Conservation (phyloP, 2,888 invertebrate species). For the Monochamus alternatus region DNA sequence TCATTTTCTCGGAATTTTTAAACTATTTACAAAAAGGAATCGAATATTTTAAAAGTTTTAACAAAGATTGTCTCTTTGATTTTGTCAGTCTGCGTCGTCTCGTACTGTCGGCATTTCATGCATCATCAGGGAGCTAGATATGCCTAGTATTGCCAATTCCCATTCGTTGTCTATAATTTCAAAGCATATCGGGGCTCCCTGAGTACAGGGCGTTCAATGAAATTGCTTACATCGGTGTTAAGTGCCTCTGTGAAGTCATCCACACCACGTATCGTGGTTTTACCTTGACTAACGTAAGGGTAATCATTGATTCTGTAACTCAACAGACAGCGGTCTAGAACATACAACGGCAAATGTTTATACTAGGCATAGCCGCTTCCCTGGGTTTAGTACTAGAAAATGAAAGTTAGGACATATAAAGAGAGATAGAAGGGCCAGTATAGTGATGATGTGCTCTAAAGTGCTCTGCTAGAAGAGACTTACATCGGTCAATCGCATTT, state of each 20-base stretch:
- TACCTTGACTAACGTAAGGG: conserved; percentile 94
- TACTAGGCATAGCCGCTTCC: conserved; percentile 43
- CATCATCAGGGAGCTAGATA: conserved; percentile 64
- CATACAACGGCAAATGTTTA: conserved; percentile 24
- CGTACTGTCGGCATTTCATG: conserved; percentile 33
- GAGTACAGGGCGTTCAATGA: conserved; percentile 43
- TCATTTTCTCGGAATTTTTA: no score
- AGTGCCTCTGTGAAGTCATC: conserved; percentile 94
- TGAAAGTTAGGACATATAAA: conserved; percentile 23
- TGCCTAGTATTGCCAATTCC: conserved; percentile 56
- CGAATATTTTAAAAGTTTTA: no score
- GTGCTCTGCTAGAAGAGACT: conserved; percentile 70
- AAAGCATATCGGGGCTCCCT: conserved; percentile 60
- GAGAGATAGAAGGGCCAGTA: conserved; percentile 28
- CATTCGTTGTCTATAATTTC: background rate
- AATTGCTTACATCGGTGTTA: conserved; percentile 83
- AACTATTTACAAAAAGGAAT: no score
- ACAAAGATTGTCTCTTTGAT: no score
- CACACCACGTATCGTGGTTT: conserved; percentile 94
- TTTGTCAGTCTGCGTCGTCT: conserved; percentile 11
- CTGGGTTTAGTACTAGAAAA: conserved; percentile 28
- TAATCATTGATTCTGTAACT: conserved; percentile 90
- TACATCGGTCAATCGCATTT: conserved; percentile 92
- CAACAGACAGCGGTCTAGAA: conserved; percentile 86
- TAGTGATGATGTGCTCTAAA: background rate